phyloP scores from a whole-genome alignment of 2,113 vertebrate genomes.

The Oreotrochilus melanogaster region DNA sequence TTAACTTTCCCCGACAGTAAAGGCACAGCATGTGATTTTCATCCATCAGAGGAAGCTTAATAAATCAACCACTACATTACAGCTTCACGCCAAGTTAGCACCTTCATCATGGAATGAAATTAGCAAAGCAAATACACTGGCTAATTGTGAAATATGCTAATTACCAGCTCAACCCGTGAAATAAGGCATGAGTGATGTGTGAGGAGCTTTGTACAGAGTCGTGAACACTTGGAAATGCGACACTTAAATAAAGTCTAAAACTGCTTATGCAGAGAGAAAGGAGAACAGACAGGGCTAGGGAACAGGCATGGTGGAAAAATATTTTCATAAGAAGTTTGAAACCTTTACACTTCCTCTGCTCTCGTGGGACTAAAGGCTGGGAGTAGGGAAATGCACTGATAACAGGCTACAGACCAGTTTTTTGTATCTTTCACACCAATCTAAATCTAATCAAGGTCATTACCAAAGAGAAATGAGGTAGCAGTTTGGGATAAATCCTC shows the following conservation, averaged over 20 bases:
- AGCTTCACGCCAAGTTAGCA: slow-evolving; percentile 83
- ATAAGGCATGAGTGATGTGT: slow-evolving; percentile 82
- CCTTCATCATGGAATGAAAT: slow-evolving; percentile 83
- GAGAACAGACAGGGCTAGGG: slow-evolving; percentile 65
- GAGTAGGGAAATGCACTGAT: slow-evolving; percentile 28
- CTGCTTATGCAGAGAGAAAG: slow-evolving; percentile 79
- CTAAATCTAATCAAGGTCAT: slow-evolving; percentile 39
- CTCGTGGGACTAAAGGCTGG: slow-evolving; percentile 43
- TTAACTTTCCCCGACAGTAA: slow-evolving; percentile 78
- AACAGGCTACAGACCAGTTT: slow-evolving; percentile 48
- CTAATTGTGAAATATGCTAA: slow-evolving; percentile 85
- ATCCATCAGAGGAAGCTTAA: slow-evolving; percentile 76
- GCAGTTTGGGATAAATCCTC: slow-evolving; percentile 37
- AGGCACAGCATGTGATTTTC: slow-evolving; percentile 78
- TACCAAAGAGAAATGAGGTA: background rate
- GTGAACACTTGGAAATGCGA: slow-evolving; percentile 78
- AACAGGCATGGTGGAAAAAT: slow-evolving; percentile 65
- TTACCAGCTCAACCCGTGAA: slow-evolving; percentile 79
- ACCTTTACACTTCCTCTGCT: slow-evolving; percentile 61
- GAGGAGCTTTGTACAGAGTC: slow-evolving; percentile 73
- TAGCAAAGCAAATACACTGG: slow-evolving; percentile 82
- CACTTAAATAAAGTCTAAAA: slow-evolving; percentile 82
- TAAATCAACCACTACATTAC: slow-evolving; percentile 83
- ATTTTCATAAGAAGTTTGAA: slow-evolving; percentile 68
- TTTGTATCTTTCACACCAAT: slow-evolving; percentile 54